These are phyloP conservation scores for Sebastes schlegelii DNA, from an alignment of 2,113 vertebrate species.

Conservation along the genomic window DNA sequence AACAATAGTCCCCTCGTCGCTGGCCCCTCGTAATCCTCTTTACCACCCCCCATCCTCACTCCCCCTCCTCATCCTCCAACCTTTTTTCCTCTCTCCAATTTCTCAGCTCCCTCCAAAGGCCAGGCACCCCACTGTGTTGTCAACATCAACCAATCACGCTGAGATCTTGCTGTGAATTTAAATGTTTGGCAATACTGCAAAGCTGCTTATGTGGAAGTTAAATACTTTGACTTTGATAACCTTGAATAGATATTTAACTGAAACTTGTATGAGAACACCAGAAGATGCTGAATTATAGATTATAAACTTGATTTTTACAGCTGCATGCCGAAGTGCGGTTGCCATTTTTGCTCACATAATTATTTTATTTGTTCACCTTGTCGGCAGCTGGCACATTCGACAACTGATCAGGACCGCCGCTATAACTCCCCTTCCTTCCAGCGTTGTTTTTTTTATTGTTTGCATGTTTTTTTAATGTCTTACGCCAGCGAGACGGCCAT, in stretches of 20 bases:
- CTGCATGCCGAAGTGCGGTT: neutral
- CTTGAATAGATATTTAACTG: constrained; percentile 16
- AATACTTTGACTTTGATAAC: constrained; percentile 38
- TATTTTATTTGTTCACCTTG: constrained; percentile 16
- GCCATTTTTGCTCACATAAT: constrained; percentile 27
- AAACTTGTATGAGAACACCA: constrained; percentile 1
- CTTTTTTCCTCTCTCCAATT: constrained; percentile 27
- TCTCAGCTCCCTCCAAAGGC: constrained; percentile 41
- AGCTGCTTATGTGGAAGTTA: constrained; percentile 45
- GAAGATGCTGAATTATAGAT: constrained; percentile 25
- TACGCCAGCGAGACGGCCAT: neutral
- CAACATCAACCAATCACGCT: constrained; percentile 59
- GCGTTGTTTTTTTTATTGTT: neutral
- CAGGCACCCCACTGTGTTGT: constrained; percentile 64
- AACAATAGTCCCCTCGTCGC: constrained; percentile 75
- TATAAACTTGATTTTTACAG: neutral
- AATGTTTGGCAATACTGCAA: constrained; percentile 46
- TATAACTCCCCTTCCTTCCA: neutral
- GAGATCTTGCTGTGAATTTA: constrained; percentile 29
- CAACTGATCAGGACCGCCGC: constrained; percentile 1
- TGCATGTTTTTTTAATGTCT: neutral
- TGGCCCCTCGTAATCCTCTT: constrained; percentile 80
- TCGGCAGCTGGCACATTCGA: constrained; percentile 10
- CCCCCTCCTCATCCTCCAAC: neutral
- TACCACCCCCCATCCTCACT: constrained; percentile 29